Conservation (phyloP, 2,797 vertebrate genomes). For the Buphagus erythrorhynchus region DNA sequence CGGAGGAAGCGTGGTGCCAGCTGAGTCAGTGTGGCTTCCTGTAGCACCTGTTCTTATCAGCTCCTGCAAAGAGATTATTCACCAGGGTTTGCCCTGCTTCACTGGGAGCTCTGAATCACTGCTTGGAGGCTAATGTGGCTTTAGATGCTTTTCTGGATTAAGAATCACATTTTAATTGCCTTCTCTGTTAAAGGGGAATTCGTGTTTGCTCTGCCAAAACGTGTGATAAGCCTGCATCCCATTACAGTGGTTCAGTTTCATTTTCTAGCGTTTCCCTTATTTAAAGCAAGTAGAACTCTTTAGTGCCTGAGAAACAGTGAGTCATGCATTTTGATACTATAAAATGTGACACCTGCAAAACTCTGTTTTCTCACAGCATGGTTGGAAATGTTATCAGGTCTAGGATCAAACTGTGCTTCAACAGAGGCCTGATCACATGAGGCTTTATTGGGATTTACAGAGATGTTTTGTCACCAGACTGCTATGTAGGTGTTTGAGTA, state of each 20-base stretch:
- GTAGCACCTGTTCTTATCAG: conserved; percentile 31
- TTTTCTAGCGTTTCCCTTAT: not conserved
- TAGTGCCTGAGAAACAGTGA: not conserved
- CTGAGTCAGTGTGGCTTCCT: conserved; percentile 39
- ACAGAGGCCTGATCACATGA: not conserved
- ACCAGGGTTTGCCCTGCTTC: not conserved
- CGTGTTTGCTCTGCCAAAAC: not conserved
- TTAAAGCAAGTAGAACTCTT: not conserved
- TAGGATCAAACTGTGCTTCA: not conserved
- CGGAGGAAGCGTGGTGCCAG: not conserved
- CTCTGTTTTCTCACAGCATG: not conserved
- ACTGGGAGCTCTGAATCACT: not conserved
- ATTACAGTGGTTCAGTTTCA: not conserved
- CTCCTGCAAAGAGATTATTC: not conserved
- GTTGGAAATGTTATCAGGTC: not conserved
- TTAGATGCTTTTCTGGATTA: conserved; percentile 17
- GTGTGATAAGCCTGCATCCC: not conserved
- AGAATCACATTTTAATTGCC: conserved; percentile 22
- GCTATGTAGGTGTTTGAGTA: not conserved
- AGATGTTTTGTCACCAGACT: not conserved
- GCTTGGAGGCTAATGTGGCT: not conserved
- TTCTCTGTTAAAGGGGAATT: not conserved
- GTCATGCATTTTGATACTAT: not conserved
- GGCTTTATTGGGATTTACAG: conserved; percentile 23
- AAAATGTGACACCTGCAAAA: conserved; percentile 9